Percentiles rank a stretch among this genome's conserved stretches.
Conservation (phyloP, 1,140 invertebrate genomes). For the Zaprionus lachaisei region DNA sequence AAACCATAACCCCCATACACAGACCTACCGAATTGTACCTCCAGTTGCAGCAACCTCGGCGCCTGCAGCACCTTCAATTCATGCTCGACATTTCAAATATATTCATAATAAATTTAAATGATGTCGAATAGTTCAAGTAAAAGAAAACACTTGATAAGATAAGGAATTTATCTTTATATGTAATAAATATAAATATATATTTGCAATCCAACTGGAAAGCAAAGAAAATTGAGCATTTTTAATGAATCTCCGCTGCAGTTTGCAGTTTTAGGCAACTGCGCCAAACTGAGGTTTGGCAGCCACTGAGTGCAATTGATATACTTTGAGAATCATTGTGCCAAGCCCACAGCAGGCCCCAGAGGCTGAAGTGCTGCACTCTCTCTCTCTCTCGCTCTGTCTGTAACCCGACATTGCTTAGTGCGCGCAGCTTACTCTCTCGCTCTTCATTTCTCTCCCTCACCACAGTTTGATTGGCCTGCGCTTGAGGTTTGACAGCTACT, state of each 20-base stretch:
- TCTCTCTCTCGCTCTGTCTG: too few relatives aligned
- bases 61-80: neutral
- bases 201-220: neutral
- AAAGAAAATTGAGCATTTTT: neutral
- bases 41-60: neutral
- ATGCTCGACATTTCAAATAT: neutral
- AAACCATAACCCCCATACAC: neutral
- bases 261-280: neutral
- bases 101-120: too few relatives aligned
- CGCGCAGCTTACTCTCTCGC: too few relatives aligned
- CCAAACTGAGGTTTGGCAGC: neutral
- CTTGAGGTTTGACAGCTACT: neutral
- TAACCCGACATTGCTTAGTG: too few relatives aligned
- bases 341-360: neutral
- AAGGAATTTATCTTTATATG: too few relatives aligned
- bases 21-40: neutral
- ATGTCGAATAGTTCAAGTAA: too few relatives aligned
- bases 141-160: too few relatives aligned
- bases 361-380: too few relatives aligned
- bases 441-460: too few relatives aligned
- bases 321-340: slow-evolving; percentile 6
- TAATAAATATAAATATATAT: too few relatives aligned
- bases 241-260: neutral
- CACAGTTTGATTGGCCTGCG: too few relatives aligned
- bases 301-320: neutral